These are phyloP conservation scores for Dryobates pubescens DNA, from an alignment of 2,797 vertebrate species.

Conservation along the genomic window DNA sequence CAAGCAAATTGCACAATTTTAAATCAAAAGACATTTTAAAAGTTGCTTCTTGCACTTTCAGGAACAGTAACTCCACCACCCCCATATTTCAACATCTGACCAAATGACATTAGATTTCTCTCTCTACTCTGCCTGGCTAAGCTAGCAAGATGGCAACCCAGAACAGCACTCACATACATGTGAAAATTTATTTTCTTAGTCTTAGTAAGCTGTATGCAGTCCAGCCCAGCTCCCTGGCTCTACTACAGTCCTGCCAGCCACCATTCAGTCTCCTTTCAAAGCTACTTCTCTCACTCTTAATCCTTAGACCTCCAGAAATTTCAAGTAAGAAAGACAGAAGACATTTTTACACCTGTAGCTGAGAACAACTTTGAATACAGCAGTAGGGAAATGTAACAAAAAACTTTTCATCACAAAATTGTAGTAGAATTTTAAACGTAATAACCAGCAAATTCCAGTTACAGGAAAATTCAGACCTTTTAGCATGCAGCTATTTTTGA, in stretches of 20 bases:
- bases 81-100: no score
- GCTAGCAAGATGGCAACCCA: not conserved
- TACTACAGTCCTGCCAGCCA: not conserved
- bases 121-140: not conserved
- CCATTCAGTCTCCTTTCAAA: not conserved
- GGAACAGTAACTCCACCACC: no score
- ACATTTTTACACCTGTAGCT: not conserved
- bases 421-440: not conserved
- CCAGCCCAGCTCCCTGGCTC: not conserved
- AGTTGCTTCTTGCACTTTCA: not conserved
- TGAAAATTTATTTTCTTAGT: not conserved
- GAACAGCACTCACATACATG: fast-evolving
- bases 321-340: not conserved
- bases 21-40: not conserved
- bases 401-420: not conserved
- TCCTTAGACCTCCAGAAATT: not conserved
- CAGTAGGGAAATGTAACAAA: not conserved
- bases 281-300: not conserved
- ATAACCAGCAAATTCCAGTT: not conserved
- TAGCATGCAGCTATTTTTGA: not conserved
- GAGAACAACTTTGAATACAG: not conserved
- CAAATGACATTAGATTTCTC: not conserved
- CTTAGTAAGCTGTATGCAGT: not conserved
- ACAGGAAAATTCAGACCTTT: not conserved
- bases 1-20: not conserved